A percentile compares a stretch with the other conserved stretches of the same genome.
These are phyloP conservation scores for Stomatorhinus walkeri DNA, from an alignment of 2,797 vertebrate genomes.

Conservation along the genomic window DNA sequence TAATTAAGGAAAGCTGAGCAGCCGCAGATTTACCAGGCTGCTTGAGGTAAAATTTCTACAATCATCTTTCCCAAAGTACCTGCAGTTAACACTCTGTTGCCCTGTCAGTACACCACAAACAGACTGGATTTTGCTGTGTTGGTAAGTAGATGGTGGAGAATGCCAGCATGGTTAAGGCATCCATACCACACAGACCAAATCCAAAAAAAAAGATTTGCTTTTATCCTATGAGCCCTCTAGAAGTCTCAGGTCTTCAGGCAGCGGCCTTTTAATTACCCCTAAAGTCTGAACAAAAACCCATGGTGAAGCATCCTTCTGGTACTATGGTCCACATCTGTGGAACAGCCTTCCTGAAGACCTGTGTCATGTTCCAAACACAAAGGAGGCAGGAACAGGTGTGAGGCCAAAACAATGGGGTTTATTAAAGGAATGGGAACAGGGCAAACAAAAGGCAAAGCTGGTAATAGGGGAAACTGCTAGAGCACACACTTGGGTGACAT, in stretches of 20 bases:
- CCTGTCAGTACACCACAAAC: neutral
- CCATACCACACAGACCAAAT: neutral
- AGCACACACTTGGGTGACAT: neutral
- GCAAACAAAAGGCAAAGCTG: neutral
- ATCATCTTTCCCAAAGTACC: neutral
- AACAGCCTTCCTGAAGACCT: neutral
- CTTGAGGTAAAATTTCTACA: neutral
- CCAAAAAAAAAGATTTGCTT: neutral
- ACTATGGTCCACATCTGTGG: neutral
- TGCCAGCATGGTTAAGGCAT: neutral
- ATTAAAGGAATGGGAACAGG: neutral
- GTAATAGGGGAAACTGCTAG: too few species aligned
- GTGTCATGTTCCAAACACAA: neutral
- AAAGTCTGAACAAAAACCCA: neutral
- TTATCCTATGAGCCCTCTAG: neutral
- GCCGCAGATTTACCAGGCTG: neutral
- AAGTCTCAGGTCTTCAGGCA: neutral
- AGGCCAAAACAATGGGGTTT: neutral
- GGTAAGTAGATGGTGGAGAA: neutral
- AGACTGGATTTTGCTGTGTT: neutral
- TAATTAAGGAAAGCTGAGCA: neutral
- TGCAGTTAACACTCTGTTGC: neutral
- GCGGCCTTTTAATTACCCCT: neutral
- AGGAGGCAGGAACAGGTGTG: neutral
- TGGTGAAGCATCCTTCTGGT: neutral